Evolutionary conservation across 2,113 vertebrate genomes (phyloP).

Genomic region (Tetrao urogallus): DNA sequence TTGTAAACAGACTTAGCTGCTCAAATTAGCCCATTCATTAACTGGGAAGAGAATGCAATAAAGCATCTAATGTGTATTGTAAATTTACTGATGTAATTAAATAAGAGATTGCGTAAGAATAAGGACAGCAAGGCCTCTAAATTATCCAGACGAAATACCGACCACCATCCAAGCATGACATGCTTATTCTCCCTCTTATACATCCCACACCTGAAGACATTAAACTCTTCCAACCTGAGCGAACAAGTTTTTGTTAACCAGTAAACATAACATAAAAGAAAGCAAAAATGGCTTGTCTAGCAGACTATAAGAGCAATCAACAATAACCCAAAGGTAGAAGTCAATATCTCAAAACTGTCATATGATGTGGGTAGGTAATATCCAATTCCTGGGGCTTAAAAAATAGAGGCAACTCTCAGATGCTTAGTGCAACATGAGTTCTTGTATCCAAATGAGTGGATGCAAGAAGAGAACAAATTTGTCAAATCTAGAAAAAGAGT

Average conservation of each 20-base stretch:
- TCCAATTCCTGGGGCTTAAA: background rate
- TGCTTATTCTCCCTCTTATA: background rate
- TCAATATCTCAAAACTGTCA: background rate
- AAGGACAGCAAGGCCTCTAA: background rate
- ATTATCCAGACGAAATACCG: background rate
- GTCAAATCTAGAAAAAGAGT: background rate
- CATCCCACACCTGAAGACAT: background rate
- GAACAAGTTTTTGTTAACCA: background rate
- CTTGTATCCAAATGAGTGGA: background rate
- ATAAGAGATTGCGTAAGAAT: background rate
- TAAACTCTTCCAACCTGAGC: background rate
- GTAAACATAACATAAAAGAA: background rate
- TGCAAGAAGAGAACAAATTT: background rate
- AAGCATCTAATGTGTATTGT: background rate
- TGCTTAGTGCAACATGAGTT: background rate
- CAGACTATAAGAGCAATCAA: background rate
- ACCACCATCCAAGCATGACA: background rate
- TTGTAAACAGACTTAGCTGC: background rate
- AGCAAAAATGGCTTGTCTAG: background rate
- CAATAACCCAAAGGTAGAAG: background rate
- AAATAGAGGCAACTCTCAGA: background rate
- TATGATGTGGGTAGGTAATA: background rate
- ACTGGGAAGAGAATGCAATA: background rate
- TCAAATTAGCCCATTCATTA: background rate
- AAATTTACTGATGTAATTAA: background rate